A percentile compares a stretch with the other conserved stretches of the same genome.
phyloP scores from a whole-genome alignment of 2,113 vertebrate genomes.

The Donacobius atricapilla region DNA sequence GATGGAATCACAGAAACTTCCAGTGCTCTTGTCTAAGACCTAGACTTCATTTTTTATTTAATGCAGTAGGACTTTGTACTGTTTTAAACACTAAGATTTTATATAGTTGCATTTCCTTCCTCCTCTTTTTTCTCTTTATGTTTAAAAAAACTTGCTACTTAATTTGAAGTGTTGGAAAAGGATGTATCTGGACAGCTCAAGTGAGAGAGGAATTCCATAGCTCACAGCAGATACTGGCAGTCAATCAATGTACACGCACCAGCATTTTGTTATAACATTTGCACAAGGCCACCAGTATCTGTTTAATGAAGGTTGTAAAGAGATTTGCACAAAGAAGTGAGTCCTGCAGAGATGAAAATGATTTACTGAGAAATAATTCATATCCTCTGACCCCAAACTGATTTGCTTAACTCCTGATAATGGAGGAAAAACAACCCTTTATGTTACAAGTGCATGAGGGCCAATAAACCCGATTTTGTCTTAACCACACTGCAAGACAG shows the following conservation, averaged over 20 bases:
- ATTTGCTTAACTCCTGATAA: slow-evolving; percentile 14
- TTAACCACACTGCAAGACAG: slow-evolving; percentile 11
- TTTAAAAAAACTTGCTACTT: neutral
- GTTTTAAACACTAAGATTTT: neutral
- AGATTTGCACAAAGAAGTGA: neutral
- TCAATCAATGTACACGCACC: neutral
- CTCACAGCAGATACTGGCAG: neutral
- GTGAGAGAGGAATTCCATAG: neutral
- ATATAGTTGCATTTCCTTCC: neutral
- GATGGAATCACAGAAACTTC: neutral
- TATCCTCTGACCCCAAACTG: neutral
- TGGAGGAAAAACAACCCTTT: neutral
- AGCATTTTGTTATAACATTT: neutral
- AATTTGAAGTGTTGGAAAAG: neutral
- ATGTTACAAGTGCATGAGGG: neutral
- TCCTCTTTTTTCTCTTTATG: neutral
- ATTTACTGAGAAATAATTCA: neutral
- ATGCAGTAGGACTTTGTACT: neutral
- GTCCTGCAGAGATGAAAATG: neutral
- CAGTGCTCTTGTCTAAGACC: neutral
- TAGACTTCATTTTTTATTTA: neutral
- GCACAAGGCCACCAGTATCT: neutral
- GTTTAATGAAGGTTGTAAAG: neutral
- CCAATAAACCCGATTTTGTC: slow-evolving; percentile 34
- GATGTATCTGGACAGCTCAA: neutral